A percentile compares a stretch with the other conserved stretches of the same genome.
Evolutionary conservation across 92 coral and sea anemone genomes (phyloP).

Genomic region (Zoanthus sansibaricus): DNA sequence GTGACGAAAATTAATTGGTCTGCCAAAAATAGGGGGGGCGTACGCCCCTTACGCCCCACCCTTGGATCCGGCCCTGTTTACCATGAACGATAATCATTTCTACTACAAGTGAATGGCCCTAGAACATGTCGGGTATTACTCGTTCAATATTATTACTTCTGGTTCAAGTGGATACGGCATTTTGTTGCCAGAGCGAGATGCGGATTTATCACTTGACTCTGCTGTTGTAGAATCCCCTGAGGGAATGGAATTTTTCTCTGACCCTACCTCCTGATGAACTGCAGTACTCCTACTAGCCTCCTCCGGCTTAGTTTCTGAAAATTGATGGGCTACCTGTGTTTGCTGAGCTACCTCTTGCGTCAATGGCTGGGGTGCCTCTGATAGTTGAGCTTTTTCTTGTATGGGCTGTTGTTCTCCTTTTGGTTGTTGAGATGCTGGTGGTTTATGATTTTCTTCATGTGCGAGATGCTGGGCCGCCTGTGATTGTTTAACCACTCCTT

Average conservation of each 20-base stretch:
- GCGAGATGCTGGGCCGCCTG: not conserved
- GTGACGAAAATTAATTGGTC: no score
- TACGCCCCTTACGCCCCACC: no score
- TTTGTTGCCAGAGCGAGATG: slow-evolving; percentile 20
- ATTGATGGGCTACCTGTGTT: not conserved
- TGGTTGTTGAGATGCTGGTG: not conserved
- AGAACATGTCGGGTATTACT: not conserved
- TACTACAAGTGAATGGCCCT: no score
- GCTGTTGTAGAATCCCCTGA: not conserved
- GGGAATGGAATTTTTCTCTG: not conserved
- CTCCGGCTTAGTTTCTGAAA: not conserved
- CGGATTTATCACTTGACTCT: slow-evolving; percentile 13
- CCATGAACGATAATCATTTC: no score
- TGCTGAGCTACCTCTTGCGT: not conserved
- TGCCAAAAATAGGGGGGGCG: no score
- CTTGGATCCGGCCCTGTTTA: no score
- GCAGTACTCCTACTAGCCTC: not conserved
- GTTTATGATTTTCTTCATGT: not conserved
- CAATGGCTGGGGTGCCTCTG: not conserved
- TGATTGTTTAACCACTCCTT: not conserved
- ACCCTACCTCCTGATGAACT: not conserved
- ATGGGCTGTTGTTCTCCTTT: not conserved
- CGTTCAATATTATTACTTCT: slow-evolving; percentile 25
- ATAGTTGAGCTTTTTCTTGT: not conserved
- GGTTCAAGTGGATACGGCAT: slow-evolving; percentile 37